Base-by-base conservation (phyloP, 2,797 vertebrate genomes). In the Propithecus deckenii region DNA sequence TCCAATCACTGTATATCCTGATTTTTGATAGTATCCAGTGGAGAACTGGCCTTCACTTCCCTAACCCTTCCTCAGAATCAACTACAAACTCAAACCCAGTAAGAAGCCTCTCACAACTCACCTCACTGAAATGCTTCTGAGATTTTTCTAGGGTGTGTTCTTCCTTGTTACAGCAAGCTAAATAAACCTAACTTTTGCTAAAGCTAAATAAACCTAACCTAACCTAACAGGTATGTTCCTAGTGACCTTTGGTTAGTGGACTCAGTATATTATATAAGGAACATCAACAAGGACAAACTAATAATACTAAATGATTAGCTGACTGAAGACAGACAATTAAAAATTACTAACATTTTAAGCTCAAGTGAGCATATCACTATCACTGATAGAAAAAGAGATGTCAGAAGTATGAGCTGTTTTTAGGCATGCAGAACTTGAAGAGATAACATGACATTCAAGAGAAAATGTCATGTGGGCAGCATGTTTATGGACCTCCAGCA, bases 171-270 rank as follows among this genome's bases (percentile, higher is more conserved):
- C 0, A 93, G 65, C 20, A 94, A 96, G 28, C 23, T 69, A 83
- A 87, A 67, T 41, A 96, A 86, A 67, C 9, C 18, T 63, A 74
- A 41, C 55, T 55, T 91, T 71, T 76, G 15, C 38, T 79, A n/a
- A 94, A 96, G 28, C 23, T 69, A 83, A 87, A 67, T 41, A 96
- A 86, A 67, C 9, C 18, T 63, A 74, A 41, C 55, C 48, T 91
- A 65, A 71, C 12, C 38, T 79, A 14, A 52, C 7, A 69, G 2
- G 4, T 59, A 1, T 89, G 25, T 61, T 90, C 74, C 80, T 71
- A 38, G 25, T 74, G 80, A 84, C 28, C 38, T 83, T 78, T 63
- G 8, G 50, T 35, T 35, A 79, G 43, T 81, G 4, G 57, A 11
- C 4, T 96, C 30, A 75, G 67, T 61, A 80, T 38, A 65, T 11